Base-by-base conservation (phyloP, 2,113 vertebrate species). In the Sinosuthora webbiana region DNA sequence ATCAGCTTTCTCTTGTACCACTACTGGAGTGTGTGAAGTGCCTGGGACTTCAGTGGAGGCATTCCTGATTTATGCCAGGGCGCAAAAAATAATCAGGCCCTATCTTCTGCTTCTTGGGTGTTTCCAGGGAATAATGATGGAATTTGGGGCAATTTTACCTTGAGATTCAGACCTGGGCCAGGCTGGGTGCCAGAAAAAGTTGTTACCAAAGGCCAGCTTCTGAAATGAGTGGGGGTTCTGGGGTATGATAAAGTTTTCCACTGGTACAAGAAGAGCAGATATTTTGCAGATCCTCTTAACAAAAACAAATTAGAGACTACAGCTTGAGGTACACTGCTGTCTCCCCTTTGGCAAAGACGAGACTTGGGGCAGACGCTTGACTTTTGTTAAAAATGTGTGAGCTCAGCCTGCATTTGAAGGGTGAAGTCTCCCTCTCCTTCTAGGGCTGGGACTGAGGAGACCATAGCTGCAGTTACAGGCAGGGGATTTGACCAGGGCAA, bases 161-260 rank as follows among this genome's bases (percentile, higher is more conserved):
- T 8, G n/a, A 42, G 17, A 33, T 70, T 74, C 28, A 88, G 68
- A 60, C 42, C 39, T 14, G 22, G 30, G 27, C 21, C 42, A 70
- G 42, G n/a, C 20, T 77, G 45, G 5, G 16, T 57, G 23, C 28
- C 35, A 81, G 41, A 28, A 37, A 15, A 84, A 31, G 21, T 17
- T 39, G 13, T 44, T 45, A 30, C n/a, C 33, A 39, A 71, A 68
- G 33, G 11, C 50, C 59, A 94, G 22, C 15, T 68, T 71, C 64
- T 73, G 41, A 71, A 75, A 75, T 17, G 30, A 82, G 49, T 39
- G 5, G 17, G 17, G 17, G 33, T 52, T 75, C 73, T 68, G 35
- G 25, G 14, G 16, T 47, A 19, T 0, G 0, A 44, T 30, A 10
- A 37, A 56, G 35, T 52, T n/a, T 73, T 42, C 37, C 35, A 31